Evolutionary conservation across 2,888 invertebrate species (phyloP).

Genomic region (Polyommatus icarus): DNA sequence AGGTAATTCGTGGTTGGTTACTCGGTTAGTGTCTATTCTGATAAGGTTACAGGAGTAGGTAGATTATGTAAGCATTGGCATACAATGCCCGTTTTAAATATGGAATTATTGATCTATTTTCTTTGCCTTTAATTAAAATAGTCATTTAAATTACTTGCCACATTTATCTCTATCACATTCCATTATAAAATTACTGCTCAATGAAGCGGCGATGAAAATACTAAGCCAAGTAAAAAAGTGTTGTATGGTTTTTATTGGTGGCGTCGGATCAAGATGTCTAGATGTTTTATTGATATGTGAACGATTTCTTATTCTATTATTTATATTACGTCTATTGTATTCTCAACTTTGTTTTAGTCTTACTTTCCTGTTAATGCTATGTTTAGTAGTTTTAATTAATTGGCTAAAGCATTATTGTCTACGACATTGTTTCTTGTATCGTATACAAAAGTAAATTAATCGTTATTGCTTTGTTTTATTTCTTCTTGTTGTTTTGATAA

Average conservation of each 20-base stretch:
- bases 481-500: background rate
- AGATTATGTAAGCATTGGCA: background rate
- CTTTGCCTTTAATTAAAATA: background rate
- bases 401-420: background rate
- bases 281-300: conserved; percentile 24
- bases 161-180: conserved; percentile 16
- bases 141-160: background rate
- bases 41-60: background rate
- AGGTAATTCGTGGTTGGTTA: too few relatives aligned
- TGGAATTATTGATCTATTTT: background rate
- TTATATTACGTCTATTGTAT: conserved; percentile 1
- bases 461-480: background rate
- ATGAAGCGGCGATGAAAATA: conserved; percentile 39
- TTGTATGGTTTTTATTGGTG: conserved; percentile 10
- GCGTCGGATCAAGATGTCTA: conserved; percentile 20
- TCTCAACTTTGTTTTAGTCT: background rate
- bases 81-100: background rate
- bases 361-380: background rate
- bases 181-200: conserved; percentile 38
- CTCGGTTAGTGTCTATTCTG: background rate
- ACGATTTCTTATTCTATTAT: conserved; percentile 26
- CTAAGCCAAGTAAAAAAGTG: conserved; percentile 39
- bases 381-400: conserved; percentile 2
- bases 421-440: background rate
- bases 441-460: background rate